Evolutionary conservation across 1,140 invertebrate species (phyloP).

Genomic region (Pseudomyrmex dendroicus): DNA sequence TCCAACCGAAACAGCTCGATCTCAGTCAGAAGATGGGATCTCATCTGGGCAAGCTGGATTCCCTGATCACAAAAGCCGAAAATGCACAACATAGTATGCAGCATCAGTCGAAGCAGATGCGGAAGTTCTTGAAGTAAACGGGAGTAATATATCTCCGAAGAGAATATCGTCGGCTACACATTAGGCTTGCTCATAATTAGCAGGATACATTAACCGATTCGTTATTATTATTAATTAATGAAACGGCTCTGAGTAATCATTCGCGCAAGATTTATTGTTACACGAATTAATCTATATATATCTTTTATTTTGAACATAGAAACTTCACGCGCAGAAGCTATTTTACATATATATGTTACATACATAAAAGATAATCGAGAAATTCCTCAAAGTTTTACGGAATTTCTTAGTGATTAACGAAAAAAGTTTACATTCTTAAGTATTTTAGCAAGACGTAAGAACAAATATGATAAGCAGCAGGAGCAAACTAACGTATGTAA

Average conservation of each 20-base stretch:
- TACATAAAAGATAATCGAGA: background rate
- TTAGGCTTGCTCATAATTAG: too few species aligned
- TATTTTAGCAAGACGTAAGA: too few species aligned
- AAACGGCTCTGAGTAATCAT: constrained; percentile 2
- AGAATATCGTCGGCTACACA: too few species aligned
- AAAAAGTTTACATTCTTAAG: background rate
- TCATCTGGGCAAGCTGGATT: constrained; percentile 87
- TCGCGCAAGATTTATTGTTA: background rate
- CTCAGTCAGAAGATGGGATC: constrained; percentile 86
- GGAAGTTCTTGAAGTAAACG: constrained; percentile 86
- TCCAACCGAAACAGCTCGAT: constrained; percentile 80
- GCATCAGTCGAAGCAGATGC: constrained; percentile 91
- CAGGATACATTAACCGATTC: too few species aligned
- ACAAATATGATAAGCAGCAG: background rate
- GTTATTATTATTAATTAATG: background rate
- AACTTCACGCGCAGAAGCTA: constrained; percentile 1
- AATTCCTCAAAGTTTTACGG: background rate
- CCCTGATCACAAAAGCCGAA: constrained; percentile 88
- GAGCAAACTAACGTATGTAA: background rate
- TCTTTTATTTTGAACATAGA: constrained; percentile 14
- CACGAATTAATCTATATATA: background rate
- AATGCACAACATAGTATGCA: constrained; percentile 88
- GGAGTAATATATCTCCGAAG: background rate
- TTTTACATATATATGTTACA: constrained; percentile 10
- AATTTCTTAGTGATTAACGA: background rate